Conservation (phyloP, 1,140 invertebrate species). For the Caenorhabditis inopinata region DNA sequence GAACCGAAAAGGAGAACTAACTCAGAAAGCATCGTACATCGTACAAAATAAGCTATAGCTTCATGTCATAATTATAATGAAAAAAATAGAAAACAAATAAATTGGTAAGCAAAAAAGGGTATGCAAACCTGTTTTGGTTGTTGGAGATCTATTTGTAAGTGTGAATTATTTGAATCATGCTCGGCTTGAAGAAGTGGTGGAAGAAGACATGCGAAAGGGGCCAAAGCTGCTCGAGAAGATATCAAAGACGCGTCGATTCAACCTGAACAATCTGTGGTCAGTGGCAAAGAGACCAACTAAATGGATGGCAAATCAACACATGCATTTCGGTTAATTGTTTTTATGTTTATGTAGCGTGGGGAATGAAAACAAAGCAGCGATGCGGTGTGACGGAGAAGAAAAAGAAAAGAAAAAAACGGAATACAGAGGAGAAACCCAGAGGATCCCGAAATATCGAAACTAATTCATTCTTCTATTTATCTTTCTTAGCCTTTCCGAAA, state of each 20-base stretch:
- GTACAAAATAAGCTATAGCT: not conserved
- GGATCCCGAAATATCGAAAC: not conserved
- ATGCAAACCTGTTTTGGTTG: constrained; percentile 10
- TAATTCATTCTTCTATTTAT: not conserved
- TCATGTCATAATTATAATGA: too few species aligned
- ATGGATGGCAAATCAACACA: not conserved
- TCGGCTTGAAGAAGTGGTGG: constrained; percentile 1
- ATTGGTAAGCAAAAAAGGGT: not conserved
- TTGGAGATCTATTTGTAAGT: constrained; percentile 27
- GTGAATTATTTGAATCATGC: not conserved
- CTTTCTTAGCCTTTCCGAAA: not conserved
- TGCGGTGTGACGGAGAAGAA: not conserved
- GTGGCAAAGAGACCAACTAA: constrained; percentile 14
- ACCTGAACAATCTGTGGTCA: constrained; percentile 29
- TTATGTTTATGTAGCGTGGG: not conserved
- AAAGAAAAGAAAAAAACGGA: not conserved
- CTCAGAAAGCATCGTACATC: not conserved
- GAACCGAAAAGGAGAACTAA: not conserved
- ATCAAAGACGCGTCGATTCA: constrained; percentile 25
- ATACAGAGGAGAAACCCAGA: not conserved
- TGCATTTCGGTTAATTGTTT: not conserved
- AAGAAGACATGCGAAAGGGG: not conserved
- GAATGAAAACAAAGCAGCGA: not conserved
- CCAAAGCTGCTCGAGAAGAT: too few species aligned
- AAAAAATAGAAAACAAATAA: constrained; percentile 6